Base-by-base conservation (phyloP, 2,797 vertebrate genomes). In the Lepus oiostolus region DNA sequence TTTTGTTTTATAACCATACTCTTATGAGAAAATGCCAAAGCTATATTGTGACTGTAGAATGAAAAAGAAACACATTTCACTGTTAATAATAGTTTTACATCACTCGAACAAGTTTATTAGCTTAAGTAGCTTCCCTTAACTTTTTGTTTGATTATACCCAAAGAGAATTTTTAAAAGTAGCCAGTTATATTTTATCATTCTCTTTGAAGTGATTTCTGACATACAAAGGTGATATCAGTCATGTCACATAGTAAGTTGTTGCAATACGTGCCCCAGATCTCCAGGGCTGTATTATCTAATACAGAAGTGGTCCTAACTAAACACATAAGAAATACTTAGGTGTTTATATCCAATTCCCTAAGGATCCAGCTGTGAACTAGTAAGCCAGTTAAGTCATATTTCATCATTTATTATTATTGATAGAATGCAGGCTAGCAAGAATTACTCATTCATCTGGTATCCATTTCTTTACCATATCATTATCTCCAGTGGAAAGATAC, bases 331-430 rank as follows among this genome's bases (percentile, higher is more conserved):
- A 88, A 93, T 72, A 38, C 26, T 63, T 90, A 92, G 58, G 54
- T 60, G 38, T 70, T 94, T 92, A 24, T 63, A 21, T 82, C 58
- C 77, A 1, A 88, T 21, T 85, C n/a, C n/a, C 74, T 68, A 63
- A 90, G 35, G 54, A 92, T 76, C 38, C 11, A 42, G 22, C 63
- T 94, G 13, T 85, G 93, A 79, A 50, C 22, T 90, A 90, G 50
- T 84, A 90, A 93, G 88, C 91, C 87, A 93, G 0, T 93, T 67
- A 92, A 94, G 75, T 88, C 62, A 58, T 42, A 90, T 80, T 91
- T 96, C 26, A 82, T 65, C 32, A 92, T 91, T 95, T 94, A 75
- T 93, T 87, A 86, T 82, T 75, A 76, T 71, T 96, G 67, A 65
- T 87, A 85, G 74, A 75, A 68, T 85, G 79, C 42, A 92, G 70